phyloP scores from a whole-genome alignment of 2,113 vertebrate genomes.

The Platichthys stellatus region DNA sequence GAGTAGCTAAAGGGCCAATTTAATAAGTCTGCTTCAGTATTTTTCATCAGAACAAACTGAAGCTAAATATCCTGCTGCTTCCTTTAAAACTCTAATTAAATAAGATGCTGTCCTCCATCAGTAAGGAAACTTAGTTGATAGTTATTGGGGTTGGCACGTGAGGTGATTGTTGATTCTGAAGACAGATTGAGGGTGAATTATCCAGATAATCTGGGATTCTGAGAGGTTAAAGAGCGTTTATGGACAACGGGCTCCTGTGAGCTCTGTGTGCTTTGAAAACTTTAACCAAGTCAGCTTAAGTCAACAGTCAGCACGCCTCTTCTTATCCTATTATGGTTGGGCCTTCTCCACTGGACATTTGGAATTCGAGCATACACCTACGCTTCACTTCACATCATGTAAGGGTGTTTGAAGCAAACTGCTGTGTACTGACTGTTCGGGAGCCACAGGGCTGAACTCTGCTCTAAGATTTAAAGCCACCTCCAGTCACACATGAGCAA shows the following conservation, averaged over 20 bases:
- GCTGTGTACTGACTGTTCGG: neutral
- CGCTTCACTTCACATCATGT: constrained; percentile 26
- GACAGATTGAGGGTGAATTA: neutral
- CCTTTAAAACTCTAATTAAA: no score
- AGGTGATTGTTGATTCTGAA: neutral
- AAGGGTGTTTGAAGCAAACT: constrained; percentile 24
- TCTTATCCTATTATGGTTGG: constrained; percentile 65
- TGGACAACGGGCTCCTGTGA: neutral
- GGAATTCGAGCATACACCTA: constrained; percentile 62
- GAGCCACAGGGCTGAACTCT: neutral
- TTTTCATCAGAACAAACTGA: no score
- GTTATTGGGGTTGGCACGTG: neutral
- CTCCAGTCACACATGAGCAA: neutral
- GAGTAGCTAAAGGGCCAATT: no score
- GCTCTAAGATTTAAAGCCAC: neutral
- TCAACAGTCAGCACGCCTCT: constrained; percentile 38
- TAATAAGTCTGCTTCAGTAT: no score
- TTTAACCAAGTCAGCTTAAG: constrained; percentile 60
- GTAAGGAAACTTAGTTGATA: neutral
- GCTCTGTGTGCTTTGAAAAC: constrained; percentile 32
- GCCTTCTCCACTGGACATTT: constrained; percentile 54
- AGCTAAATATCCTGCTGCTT: no score
- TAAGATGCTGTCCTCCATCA: neutral
- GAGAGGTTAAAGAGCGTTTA: neutral
- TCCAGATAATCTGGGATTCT: neutral